These are phyloP conservation scores for Malthinus flaveolus DNA, from an alignment of 2,888 invertebrate species.

Conservation along the genomic window DNA sequence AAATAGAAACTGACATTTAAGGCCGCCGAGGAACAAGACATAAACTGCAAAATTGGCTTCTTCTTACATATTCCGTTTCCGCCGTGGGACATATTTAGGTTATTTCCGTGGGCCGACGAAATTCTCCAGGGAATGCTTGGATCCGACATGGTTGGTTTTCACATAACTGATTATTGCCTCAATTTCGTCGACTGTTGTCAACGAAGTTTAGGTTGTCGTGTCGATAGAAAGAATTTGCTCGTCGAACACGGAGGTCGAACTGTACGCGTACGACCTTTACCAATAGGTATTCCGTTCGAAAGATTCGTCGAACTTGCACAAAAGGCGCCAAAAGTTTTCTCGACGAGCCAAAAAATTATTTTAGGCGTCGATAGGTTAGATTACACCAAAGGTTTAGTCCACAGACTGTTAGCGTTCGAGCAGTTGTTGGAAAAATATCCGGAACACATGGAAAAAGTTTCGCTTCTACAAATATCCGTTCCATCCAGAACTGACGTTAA, in stretches of 20 bases:
- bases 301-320: slow-evolving; percentile 81
- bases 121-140: slow-evolving; percentile 89
- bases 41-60: slow-evolving; percentile 83
- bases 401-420: slow-evolving; percentile 83
- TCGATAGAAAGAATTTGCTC: slow-evolving; percentile 82
- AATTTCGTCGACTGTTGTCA: slow-evolving; percentile 93
- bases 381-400: slow-evolving; percentile 88
- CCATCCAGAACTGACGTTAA: slow-evolving; percentile 89
- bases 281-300: slow-evolving; percentile 88
- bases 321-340: slow-evolving; percentile 64
- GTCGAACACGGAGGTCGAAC: slow-evolving; percentile 88
- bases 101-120: slow-evolving; percentile 93
- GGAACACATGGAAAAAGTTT: slow-evolving; percentile 83
- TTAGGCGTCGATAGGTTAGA: slow-evolving; percentile 88
- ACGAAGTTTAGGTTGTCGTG: slow-evolving; percentile 82
- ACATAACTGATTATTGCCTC: slow-evolving; percentile 86
- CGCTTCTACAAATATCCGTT: slow-evolving; percentile 82
- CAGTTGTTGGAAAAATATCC: slow-evolving; percentile 79
- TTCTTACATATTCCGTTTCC: slow-evolving; percentile 95
- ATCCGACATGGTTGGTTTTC: slow-evolving; percentile 92
- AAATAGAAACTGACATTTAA: slow-evolving; percentile 39
- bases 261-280: slow-evolving; percentile 80
- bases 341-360: slow-evolving; percentile 78
- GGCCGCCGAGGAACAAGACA: slow-evolving; percentile 75
- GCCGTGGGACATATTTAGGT: slow-evolving; percentile 89